Percentiles rank a stretch among this genome's conserved stretches.
Evolutionary conservation across 2,888 invertebrate species (phyloP).

Genomic region (Chaitophorus viminalis): DNA sequence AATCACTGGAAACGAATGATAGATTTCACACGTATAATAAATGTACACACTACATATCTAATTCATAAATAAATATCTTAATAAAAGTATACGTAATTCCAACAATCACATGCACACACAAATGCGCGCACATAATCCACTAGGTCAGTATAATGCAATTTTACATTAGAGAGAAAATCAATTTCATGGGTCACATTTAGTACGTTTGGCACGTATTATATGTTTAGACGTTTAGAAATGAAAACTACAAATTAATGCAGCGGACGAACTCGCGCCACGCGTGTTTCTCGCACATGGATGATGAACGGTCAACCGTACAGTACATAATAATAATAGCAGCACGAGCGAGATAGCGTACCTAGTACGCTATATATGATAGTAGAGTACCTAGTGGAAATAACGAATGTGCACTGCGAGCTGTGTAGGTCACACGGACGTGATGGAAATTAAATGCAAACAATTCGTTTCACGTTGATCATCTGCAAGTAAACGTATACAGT

Average conservation of each 20-base stretch:
- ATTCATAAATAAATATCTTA: not conserved
- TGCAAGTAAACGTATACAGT: not conserved
- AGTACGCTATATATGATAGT: not conserved
- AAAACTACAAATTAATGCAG: constrained; percentile 49
- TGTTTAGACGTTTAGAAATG: constrained; percentile 27
- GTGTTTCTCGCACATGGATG: not conserved
- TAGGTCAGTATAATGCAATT: constrained; percentile 7
- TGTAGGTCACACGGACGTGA: constrained; percentile 34
- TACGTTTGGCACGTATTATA: constrained; percentile 18
- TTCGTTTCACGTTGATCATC: constrained; percentile 23
- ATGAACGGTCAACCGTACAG: constrained; percentile 5
- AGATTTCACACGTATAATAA: too few relatives aligned
- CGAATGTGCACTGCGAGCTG: not conserved
- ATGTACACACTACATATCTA: too few relatives aligned
- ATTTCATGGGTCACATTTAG: constrained; percentile 29
- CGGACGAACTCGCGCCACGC: constrained; percentile 8
- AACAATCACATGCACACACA: not conserved
- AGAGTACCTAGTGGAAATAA: not conserved
- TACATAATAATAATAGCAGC: constrained; percentile 29
- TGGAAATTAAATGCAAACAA: constrained; percentile 26
- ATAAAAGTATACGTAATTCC: not conserved
- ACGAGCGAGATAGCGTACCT: not conserved
- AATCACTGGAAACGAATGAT: too few relatives aligned
- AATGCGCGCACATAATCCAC: not conserved
- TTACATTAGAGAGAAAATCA: constrained; percentile 48